phyloP scores from a whole-genome alignment of 2,113 vertebrate species.

The Caloenas nicobarica region DNA sequence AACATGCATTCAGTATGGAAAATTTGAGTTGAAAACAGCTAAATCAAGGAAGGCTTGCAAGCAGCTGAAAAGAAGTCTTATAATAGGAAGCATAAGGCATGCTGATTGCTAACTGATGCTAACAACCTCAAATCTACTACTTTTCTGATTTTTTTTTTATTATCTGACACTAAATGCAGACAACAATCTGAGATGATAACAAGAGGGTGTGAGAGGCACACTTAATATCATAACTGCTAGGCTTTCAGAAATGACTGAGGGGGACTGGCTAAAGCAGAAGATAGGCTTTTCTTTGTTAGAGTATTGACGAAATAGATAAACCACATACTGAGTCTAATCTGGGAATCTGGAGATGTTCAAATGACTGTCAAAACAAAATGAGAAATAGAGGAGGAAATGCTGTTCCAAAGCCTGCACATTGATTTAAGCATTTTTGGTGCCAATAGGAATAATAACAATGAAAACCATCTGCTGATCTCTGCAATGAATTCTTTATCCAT shows the following conservation, averaged over 20 bases:
- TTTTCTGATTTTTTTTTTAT: not conserved
- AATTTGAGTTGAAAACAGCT: not conserved
- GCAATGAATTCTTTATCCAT: not conserved
- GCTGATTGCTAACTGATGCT: not conserved
- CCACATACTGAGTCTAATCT: not conserved
- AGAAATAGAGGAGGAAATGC: constrained; percentile 18
- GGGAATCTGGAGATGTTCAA: constrained; percentile 30
- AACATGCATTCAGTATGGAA: not conserved
- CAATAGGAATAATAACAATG: constrained; percentile 36
- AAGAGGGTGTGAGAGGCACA: not conserved
- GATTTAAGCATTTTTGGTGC: constrained; percentile 33
- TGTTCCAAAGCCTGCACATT: constrained; percentile 18
- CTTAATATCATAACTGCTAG: constrained; percentile 2
- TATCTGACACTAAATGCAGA: not conserved
- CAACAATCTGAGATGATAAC: not conserved
- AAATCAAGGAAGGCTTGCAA: not conserved
- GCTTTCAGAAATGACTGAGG: constrained; percentile 10
- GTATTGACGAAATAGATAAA: constrained; percentile 42
- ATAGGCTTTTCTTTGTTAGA: constrained; percentile 29
- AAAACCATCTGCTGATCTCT: constrained; percentile 36
- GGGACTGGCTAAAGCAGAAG: not conserved
- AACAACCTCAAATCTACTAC: not conserved
- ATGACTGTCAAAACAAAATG: constrained; percentile 48
- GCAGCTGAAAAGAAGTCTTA: not conserved
- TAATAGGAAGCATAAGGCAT: not conserved